Evolutionary conservation across 1,140 invertebrate species (phyloP), one percentile per base, ranked within the genome.

Genomic region (Whitmania pigra): DNA sequence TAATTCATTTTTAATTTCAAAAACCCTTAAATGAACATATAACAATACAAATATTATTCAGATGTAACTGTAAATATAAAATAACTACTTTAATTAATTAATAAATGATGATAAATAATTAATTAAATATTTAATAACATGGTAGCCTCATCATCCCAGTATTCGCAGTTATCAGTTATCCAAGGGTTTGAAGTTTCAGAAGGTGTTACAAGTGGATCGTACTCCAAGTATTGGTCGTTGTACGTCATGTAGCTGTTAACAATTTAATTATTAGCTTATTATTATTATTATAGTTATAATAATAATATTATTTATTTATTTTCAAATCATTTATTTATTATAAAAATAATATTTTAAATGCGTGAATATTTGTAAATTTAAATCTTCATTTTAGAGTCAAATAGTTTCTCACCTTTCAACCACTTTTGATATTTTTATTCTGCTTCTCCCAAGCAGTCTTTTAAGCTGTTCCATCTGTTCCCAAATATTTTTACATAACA

Each of bases 391-490:
- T 68, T 18, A 17, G 49, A 17, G 31, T n/a, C 29, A 15, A 25
- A 22, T 57, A 66, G n/a, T 53, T 25, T 20, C 27, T 22, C 69
- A 71, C 92, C 92, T 90, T 83, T 97, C 94, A 29, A 92, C 89
- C 27, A 94, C 93, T 87, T 98, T 98, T 69, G 94, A 97, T 74
- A 96, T 88, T 85, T 95, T 93, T 73, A 96, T 91, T 82, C 93
- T 93, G 75, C 93, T 86, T 74, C 92, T 86, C 76, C 94, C 92
- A 69, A 97, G 80, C 78, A 91, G 86, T 74, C 88, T 86, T 77
- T 88, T 88, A 53, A 81, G 76, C 43, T 70, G 69, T 9, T 70
- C 53, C 0, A 53, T 54, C 69, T 70, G 25, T 68, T 68, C 9
- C 2, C 9, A 68, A 22, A 68, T 36, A 31, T n/a, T 29, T 18